A percentile compares a stretch with the other conserved stretches of the same genome.
phyloP scores from a whole-genome alignment of 1,140 invertebrate species.

The Drosophila saltans region DNA sequence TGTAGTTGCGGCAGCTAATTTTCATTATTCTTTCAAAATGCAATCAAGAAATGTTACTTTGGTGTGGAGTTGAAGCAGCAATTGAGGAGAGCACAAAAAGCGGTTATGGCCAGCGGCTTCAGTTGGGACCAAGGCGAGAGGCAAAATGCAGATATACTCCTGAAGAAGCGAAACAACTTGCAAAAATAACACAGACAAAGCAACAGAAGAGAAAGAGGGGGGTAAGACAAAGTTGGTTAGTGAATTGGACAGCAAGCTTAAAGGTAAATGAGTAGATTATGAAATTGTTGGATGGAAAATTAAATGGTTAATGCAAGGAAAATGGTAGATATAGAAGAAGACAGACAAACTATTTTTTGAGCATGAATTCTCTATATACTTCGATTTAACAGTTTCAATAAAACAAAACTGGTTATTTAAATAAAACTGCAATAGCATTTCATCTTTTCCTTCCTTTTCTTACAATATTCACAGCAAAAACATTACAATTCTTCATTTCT shows the following conservation, averaged over 20 bases:
- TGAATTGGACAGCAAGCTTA: conserved; percentile 59
- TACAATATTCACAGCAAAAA: no score
- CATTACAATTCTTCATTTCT: no score
- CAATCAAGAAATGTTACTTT: conserved; percentile 74
- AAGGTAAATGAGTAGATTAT: conserved; percentile 61
- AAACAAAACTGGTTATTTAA: no score
- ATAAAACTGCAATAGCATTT: no score
- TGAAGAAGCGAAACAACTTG: background rate
- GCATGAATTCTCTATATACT: no score
- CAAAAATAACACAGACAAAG: background rate
- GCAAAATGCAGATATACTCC: conserved; percentile 37
- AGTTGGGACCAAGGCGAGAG: conserved; percentile 18
- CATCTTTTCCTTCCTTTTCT: no score
- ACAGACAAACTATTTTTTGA: no score
- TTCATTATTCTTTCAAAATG: conserved; percentile 81
- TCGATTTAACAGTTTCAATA: no score
- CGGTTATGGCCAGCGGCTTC: conserved; percentile 49
- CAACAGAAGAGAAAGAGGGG: background rate
- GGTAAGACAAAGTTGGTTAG: conserved; percentile 25
- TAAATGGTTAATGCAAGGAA: background rate
- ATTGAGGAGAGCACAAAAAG: conserved; percentile 31
- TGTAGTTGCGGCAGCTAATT: conserved; percentile 76
- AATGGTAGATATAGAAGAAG: background rate
- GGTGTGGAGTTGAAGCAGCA: conserved; percentile 33
- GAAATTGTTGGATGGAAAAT: conserved; percentile 36